Conservation (phyloP, 2,113 vertebrate species). For the Ancistrus triradiatus region DNA sequence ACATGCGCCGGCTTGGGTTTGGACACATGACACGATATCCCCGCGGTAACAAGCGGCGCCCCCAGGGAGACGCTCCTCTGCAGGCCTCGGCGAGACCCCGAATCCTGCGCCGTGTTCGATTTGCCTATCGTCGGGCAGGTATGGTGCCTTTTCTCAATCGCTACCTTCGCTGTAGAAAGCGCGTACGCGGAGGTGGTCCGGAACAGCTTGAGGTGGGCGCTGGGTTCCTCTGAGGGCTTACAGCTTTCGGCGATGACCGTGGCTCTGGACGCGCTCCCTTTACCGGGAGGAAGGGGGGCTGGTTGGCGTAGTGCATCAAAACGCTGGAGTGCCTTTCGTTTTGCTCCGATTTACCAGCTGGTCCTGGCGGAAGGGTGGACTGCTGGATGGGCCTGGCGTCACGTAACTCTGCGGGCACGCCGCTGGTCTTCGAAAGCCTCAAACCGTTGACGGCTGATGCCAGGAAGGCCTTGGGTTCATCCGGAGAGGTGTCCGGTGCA, state of each 20-base stretch:
- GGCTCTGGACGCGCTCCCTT: constrained; percentile 48
- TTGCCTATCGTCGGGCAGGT: constrained; percentile 51
- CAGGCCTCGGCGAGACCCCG: constrained; percentile 62
- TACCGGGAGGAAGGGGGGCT: constrained; percentile 59
- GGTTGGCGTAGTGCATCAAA: constrained; percentile 74
- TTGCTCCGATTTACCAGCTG: constrained; percentile 55
- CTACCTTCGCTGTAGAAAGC: constrained; percentile 53
- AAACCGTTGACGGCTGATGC: constrained; percentile 75
- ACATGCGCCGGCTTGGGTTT: constrained; percentile 81
- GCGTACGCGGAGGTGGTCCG: constrained; percentile 74
- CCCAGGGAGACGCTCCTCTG: constrained; percentile 91
- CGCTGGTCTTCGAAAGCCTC: constrained; percentile 70
- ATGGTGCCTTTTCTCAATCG: constrained; percentile 53
- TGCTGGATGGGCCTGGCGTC: constrained; percentile 73
- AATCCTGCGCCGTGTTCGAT: constrained; percentile 58
- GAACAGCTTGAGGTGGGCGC: constrained; percentile 61
- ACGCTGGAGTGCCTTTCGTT: constrained; percentile 69
- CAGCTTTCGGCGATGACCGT: neutral
- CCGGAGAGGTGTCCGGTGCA: constrained; percentile 60
- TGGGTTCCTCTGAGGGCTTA: neutral
- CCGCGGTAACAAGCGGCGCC: constrained; percentile 71
- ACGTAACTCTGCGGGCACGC: constrained; percentile 62
- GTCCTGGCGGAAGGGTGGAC: constrained; percentile 60
- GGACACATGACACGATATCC: constrained; percentile 80
- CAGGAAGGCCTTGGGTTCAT: constrained; percentile 70